phyloP scores from a whole-genome alignment of 2,113 vertebrate species.

The Phalacrocorax pelagicus region DNA sequence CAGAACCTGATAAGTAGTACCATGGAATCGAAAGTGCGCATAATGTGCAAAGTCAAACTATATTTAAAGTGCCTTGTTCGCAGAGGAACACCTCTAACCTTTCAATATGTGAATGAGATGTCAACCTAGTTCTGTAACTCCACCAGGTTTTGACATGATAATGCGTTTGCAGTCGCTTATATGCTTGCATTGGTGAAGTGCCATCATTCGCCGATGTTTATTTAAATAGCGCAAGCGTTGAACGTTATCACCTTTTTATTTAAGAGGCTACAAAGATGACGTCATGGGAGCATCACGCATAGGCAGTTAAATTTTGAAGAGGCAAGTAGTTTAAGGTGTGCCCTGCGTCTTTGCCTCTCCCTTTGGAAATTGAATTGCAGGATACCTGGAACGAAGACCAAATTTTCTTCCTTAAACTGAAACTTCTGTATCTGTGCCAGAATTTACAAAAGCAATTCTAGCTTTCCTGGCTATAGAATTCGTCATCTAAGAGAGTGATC shows the following conservation, averaged over 20 bases:
- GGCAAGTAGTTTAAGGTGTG: background rate
- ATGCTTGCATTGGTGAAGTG: background rate
- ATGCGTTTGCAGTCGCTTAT: background rate
- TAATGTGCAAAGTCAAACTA: slow-evolving; percentile 2
- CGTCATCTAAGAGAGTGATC: background rate
- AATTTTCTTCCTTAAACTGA: background rate
- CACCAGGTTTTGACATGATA: background rate
- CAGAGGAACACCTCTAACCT: slow-evolving; percentile 15
- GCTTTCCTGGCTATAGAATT: background rate
- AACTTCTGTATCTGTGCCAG: background rate
- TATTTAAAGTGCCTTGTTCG: background rate
- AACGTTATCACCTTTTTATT: background rate
- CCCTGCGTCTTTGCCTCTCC: background rate
- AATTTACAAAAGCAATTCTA: background rate
- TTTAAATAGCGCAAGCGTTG: background rate
- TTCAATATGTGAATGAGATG: background rate
- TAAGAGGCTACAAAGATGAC: background rate
- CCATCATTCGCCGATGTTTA: background rate
- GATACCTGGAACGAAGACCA: background rate
- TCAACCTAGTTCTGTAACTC: slow-evolving; percentile 1
- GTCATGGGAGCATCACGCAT: background rate
- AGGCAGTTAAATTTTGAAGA: background rate
- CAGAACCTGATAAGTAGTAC: background rate
- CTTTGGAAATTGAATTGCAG: accelerated
- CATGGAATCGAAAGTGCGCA: background rate